Percentiles rank a stretch among this genome's conserved stretches.
Evolutionary conservation across 2,797 vertebrate species (phyloP).

Genomic region (Taenioides sp.): DNA sequence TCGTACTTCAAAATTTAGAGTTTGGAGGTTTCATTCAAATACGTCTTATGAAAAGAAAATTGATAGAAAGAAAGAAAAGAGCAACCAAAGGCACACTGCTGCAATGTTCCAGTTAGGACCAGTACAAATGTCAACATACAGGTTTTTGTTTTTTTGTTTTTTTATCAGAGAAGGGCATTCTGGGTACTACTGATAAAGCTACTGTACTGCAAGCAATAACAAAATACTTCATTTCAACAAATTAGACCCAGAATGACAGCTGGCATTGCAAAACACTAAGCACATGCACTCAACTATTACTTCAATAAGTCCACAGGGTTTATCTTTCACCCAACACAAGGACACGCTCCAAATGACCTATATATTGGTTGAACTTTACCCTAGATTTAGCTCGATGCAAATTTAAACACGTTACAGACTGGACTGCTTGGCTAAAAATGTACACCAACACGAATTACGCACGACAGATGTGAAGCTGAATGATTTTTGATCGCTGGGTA

Average conservation of each 20-base stretch:
- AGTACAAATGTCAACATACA: not conserved
- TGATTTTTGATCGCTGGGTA: not conserved
- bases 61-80: not conserved
- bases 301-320: not conserved
- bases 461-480: not conserved
- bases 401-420: not conserved
- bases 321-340: not conserved
- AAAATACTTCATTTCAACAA: not conserved
- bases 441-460: not conserved
- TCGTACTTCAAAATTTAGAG: too few relatives aligned
- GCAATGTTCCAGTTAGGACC: not conserved
- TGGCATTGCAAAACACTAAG: not conserved
- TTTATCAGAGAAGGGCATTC: not conserved
- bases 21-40: too few relatives aligned
- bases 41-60: too few relatives aligned
- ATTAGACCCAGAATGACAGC: not conserved
- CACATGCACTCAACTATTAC: not conserved
- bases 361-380: constrained; percentile 69
- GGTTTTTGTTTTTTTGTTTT: too few relatives aligned
- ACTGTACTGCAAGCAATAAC: not conserved
- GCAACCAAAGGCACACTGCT: not conserved
- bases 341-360: constrained; percentile 38
- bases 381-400: constrained; percentile 66
- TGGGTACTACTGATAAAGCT: not conserved
- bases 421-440: not conserved